Percentiles rank a stretch among this genome's conserved stretches.
Conservation (phyloP, 2,113 vertebrate species). For the Psettodes erumei region DNA sequence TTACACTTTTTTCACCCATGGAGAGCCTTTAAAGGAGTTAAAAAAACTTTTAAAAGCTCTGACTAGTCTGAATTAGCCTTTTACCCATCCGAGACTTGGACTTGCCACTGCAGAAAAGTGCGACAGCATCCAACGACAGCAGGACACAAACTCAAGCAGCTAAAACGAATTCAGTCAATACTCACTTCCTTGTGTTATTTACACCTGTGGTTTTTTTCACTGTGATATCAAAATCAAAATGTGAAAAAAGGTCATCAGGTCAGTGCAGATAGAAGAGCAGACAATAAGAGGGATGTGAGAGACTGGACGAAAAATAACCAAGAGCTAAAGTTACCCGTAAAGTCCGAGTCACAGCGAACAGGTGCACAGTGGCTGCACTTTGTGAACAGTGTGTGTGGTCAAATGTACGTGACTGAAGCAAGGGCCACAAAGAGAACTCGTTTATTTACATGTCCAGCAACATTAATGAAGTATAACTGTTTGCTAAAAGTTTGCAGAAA, state of each 20-base stretch:
- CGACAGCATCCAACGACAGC: background rate
- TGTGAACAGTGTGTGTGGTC: no score
- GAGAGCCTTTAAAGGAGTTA: constrained; percentile 17
- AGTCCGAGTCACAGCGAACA: no score
- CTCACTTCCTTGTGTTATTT: background rate
- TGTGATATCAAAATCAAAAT: background rate
- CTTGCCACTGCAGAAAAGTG: background rate
- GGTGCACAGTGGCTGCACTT: no score
- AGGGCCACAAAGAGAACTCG: no score
- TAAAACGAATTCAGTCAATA: background rate
- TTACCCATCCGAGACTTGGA: no score
- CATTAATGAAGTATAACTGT: no score
- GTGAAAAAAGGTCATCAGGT: background rate
- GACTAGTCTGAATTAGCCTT: background rate
- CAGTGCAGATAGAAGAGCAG: background rate
- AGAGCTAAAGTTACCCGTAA: no score
- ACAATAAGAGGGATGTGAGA: no score
- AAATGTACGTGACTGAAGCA: no score
- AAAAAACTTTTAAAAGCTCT: constrained; percentile 27
- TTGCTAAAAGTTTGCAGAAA: no score
- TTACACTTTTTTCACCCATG: background rate
- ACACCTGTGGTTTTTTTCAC: background rate
- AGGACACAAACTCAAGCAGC: background rate
- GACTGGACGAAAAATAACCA: no score
- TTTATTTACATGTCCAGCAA: no score